These are phyloP conservation scores for Piezodorus guildinii DNA, from an alignment of 1,140 invertebrate species.

Conservation along the genomic window DNA sequence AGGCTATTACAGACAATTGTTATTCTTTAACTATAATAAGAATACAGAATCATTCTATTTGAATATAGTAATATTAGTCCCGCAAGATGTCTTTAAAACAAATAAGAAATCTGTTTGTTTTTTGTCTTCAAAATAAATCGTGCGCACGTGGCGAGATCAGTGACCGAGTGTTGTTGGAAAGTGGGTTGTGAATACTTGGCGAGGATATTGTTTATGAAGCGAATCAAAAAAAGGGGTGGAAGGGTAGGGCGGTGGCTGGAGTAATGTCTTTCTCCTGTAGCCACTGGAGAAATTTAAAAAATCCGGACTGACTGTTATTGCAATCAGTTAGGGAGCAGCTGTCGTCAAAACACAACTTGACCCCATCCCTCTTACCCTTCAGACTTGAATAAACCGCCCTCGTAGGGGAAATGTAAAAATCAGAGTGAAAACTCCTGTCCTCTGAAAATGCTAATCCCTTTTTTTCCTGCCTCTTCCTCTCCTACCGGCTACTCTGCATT, in stretches of 20 bases:
- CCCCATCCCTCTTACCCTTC: conserved; percentile 6
- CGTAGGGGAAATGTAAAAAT: conserved; percentile 20
- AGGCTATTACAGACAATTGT: too few species aligned
- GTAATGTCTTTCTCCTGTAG: conserved; percentile 11
- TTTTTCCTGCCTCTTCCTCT: conserved; percentile 1
- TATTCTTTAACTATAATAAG: too few species aligned
- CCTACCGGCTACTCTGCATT: conserved; percentile 8
- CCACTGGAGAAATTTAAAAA: conserved; percentile 2
- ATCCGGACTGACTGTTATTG: conserved; percentile 1
- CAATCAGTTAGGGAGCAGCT: conserved; percentile 10
- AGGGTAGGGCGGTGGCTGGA: background rate
- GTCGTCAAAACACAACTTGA: background rate
- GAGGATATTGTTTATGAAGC: too few species aligned
- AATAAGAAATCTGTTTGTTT: too few species aligned
- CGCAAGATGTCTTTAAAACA: too few species aligned
- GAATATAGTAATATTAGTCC: too few species aligned
- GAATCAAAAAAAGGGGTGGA: too few species aligned
- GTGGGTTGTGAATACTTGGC: too few species aligned
- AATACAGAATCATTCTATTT: too few species aligned
- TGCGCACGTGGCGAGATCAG: too few species aligned
- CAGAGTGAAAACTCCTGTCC: conserved; percentile 20
- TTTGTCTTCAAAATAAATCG: too few species aligned
- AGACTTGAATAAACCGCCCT: conserved; percentile 13
- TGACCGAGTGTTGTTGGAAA: too few species aligned
- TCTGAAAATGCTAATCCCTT: conserved; percentile 17